These are phyloP conservation scores for Parthenolecanium corni DNA, from an alignment of 2,888 invertebrate genomes.

Conservation along the genomic window DNA sequence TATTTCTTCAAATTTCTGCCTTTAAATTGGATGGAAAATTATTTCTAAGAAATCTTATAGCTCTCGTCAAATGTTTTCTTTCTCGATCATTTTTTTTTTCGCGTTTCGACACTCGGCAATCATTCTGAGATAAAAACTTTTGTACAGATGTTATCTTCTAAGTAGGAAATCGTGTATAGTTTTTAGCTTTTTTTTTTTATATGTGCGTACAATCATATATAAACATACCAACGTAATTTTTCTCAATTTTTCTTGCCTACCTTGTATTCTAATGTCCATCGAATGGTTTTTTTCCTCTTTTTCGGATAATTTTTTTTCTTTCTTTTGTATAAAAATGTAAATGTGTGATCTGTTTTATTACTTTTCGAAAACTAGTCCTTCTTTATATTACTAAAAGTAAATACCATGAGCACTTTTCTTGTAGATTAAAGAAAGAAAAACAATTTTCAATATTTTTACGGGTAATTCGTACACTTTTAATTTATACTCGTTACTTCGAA, in stretches of 20 bases:
- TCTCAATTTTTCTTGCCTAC: neutral
- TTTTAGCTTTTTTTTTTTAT: constrained; percentile 8
- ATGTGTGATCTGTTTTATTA: constrained; percentile 20
- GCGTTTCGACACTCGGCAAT: too few relatives aligned
- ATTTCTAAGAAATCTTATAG: too few relatives aligned
- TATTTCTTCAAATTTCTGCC: too few relatives aligned
- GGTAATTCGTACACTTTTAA: constrained; percentile 11
- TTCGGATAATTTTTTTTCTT: too few relatives aligned
- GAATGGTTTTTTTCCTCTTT: neutral
- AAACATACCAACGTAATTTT: neutral
- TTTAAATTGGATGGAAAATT: too few relatives aligned
- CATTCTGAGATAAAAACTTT: too few relatives aligned
- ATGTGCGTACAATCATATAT: constrained; percentile 13
- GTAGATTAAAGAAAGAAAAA: constrained; percentile 12
- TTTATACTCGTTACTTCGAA: constrained; percentile 17
- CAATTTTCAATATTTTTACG: neutral
- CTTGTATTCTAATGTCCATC: neutral
- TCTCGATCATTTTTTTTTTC: too few relatives aligned
- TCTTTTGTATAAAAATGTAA: constrained; percentile 9
- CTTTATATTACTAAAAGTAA: constrained; percentile 19
- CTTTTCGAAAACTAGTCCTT: constrained; percentile 23
- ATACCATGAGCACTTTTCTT: constrained; percentile 27
- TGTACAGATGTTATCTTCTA: too few relatives aligned
- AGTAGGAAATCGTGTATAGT: neutral
- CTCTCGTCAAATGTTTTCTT: too few relatives aligned